Evolutionary conservation across 92 coral and sea anemone genomes (phyloP), one percentile per base, ranked within the genome.

Genomic region (Umimayanthus kanabou): DNA sequence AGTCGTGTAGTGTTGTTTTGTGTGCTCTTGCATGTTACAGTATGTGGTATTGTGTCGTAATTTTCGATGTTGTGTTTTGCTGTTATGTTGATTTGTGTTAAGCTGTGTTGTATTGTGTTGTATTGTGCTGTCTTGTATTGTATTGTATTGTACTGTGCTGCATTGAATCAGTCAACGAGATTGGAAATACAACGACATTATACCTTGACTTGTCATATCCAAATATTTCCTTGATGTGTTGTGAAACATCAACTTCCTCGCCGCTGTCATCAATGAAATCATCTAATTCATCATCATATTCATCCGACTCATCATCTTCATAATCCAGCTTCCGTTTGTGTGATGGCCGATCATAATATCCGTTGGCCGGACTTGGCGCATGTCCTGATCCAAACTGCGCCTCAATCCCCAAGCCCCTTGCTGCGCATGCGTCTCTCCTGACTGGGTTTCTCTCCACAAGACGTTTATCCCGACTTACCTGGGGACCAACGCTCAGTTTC

Each of bases 121-220:
- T 53, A 3, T 11, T 53, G 18, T 53, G 3, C 10, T 53, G 58
- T 53, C 3, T 11, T 53, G 18, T 53, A 9, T 11, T 53, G 18
- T 53, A 16, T 53, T 53, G 58, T 53, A 14, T 16, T 53, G 58
- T 53, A 53, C 1, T 10, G 16, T 53, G 14, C 14, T 53, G 2
- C 10, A 53, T 2, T 53, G 58, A 53, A 11, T 53, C 58, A 3
- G 58, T 14, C 13, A 79, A 79, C 23, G 69, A 2, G n/a, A 18
- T 23, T 29, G 43, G 30, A 57, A 50, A 53, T 8, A 55, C 39
- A 20, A 14, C n/a, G 28, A 81, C 26, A 29, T 30, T 92, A 45
- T 85, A 97, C 99, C 92, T 94, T 75, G 94, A 76, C 77, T 88
- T 91, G 89, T 97, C 99, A 90, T 97, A 97, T 40, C 99, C 99